Conservation (phyloP, 2,888 invertebrate species). For the Tribolium freemani region DNA sequence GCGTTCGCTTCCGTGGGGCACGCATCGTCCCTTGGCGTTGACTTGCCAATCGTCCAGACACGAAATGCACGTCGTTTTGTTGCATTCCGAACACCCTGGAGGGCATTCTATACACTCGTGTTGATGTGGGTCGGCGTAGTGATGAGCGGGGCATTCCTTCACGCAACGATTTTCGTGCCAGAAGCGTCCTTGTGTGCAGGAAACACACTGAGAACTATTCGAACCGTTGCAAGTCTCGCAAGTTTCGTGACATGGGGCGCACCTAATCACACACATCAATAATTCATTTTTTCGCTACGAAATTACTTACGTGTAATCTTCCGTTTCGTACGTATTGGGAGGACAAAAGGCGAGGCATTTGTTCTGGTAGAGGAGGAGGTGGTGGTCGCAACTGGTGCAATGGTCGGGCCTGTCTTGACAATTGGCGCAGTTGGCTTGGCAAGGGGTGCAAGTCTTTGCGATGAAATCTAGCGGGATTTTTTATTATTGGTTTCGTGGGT, state of each 20-base stretch:
- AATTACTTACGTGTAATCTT: constrained; percentile 80
- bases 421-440: constrained; percentile 88
- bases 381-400: constrained; percentile 91
- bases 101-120: constrained; percentile 86
- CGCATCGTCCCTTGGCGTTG: constrained; percentile 82
- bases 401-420: constrained; percentile 86
- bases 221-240: constrained; percentile 88
- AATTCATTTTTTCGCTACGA: not conserved
- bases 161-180: constrained; percentile 81
- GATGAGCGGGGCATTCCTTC: constrained; percentile 80
- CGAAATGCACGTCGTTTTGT: constrained; percentile 79
- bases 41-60: constrained; percentile 83
- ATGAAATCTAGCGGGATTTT: constrained; percentile 54
- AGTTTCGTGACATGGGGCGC: constrained; percentile 82
- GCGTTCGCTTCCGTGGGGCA: constrained; percentile 77
- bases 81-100: constrained; percentile 83
- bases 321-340: constrained; percentile 84
- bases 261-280: constrained; percentile 69
- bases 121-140: constrained; percentile 83
- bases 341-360: constrained; percentile 90
- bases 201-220: constrained; percentile 83
- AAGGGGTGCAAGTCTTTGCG: constrained; percentile 84
- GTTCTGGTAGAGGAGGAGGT: constrained; percentile 85
- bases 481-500: too few species aligned
- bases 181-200: constrained; percentile 81